These are phyloP conservation scores for Lasioglossum leucozonium DNA, from an alignment of 2,888 invertebrate genomes.

Conservation along the genomic window DNA sequence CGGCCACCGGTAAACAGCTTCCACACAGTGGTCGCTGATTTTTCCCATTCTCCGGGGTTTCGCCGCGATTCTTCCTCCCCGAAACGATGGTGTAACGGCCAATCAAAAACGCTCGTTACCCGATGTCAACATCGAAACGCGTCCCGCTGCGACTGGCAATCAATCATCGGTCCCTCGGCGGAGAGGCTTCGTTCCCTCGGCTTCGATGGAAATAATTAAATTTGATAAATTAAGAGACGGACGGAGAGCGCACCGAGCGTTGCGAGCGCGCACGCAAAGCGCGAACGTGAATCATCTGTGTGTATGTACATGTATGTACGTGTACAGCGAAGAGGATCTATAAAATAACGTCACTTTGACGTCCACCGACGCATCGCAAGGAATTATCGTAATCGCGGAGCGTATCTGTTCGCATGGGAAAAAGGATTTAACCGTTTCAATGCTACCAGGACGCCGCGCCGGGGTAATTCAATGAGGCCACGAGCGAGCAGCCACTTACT, in stretches of 20 bases:
- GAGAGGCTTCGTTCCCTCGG: background rate
- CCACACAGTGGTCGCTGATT: background rate
- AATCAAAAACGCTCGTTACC: constrained; percentile 25
- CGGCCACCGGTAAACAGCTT: background rate
- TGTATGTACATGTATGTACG: background rate
- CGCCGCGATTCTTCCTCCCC: background rate
- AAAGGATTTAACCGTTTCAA: constrained; percentile 41
- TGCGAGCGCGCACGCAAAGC: background rate
- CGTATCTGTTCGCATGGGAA: constrained; percentile 39
- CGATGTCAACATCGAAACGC: constrained; percentile 1
- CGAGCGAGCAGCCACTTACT: constrained; percentile 18
- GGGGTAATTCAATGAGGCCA: constrained; percentile 38
- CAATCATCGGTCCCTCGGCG: constrained; percentile 12
- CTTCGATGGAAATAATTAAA: background rate
- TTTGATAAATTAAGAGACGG: constrained; percentile 32
- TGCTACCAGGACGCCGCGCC: constrained; percentile 39
- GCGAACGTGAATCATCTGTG: constrained; percentile 33
- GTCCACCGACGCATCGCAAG: constrained; percentile 24
- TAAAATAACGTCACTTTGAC: constrained; percentile 24
- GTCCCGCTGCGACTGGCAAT: background rate
- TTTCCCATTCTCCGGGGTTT: background rate
- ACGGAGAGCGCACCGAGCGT: background rate
- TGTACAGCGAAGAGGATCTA: background rate
- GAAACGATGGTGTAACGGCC: background rate
- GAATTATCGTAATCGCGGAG: constrained; percentile 33